Percentiles rank a stretch among this genome's conserved stretches.
phyloP scores from a whole-genome alignment of 2,797 vertebrate genomes.

The Neostethus bicornis region DNA sequence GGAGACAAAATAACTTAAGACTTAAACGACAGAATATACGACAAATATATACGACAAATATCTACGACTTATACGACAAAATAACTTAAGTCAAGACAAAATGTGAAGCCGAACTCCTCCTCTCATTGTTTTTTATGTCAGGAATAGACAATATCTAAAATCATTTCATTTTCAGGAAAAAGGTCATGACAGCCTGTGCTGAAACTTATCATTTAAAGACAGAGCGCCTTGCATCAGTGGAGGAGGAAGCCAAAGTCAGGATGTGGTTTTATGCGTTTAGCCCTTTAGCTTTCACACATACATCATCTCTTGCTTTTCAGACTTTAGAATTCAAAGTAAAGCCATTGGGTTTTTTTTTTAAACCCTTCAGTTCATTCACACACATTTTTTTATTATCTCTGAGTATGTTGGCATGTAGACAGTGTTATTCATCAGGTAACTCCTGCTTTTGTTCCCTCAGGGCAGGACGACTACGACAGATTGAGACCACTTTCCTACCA shows the following conservation, averaged over 20 bases:
- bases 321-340: conserved; percentile 1
- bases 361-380: background rate
- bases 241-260: conserved; percentile 76
- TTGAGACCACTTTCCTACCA: conserved; percentile 95
- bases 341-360: background rate
- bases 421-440: background rate
- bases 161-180: conserved; percentile 12
- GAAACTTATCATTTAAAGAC: conserved; percentile 55
- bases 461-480: conserved; percentile 96
- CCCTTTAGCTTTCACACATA: conserved; percentile 8
- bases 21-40: no score
- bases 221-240: conserved; percentile 33
- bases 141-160: background rate
- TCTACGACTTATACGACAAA: no score
- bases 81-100: no score
- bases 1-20: no score
- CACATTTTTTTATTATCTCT: background rate
- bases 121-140: background rate
- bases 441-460: conserved; percentile 68
- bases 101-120: no score
- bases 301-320: conserved; percentile 17
- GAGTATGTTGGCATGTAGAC: background rate
- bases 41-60: no score
- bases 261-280: conserved; percentile 74
- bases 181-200: background rate